phyloP scores from a whole-genome alignment of 1,140 invertebrate genomes.

The Drosophila insularis region DNA sequence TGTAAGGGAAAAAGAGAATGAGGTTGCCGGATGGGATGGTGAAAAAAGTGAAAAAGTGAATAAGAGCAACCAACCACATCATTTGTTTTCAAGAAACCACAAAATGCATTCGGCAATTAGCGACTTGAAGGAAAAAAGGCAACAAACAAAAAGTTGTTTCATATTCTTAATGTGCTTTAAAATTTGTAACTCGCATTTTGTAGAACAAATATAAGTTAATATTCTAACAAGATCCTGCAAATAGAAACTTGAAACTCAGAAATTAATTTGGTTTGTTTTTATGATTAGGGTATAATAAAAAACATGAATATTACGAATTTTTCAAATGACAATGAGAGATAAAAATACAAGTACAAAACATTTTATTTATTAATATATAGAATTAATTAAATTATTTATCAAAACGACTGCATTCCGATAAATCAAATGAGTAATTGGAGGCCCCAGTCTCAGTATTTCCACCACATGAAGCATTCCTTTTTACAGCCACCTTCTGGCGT shows the following conservation, averaged over 20 bases:
- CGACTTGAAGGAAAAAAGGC: neutral
- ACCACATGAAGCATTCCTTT: neutral
- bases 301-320: no score
- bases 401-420: slow-evolving; percentile 42
- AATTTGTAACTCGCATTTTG: no score
- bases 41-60: neutral
- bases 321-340: no score
- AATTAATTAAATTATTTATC: slow-evolving; percentile 64
- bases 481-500: neutral
- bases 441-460: neutral
- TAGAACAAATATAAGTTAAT: no score
- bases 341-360: neutral
- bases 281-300: no score
- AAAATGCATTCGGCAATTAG: slow-evolving; percentile 45
- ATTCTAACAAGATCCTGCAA: no score
- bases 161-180: no score
- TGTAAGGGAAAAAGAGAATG: neutral
- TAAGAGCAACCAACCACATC: slow-evolving; percentile 30
- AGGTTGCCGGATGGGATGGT: neutral
- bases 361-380: slow-evolving; percentile 22
- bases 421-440: slow-evolving; percentile 44
- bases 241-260: no score
- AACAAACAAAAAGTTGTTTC: neutral
- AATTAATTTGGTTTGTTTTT: no score
- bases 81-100: slow-evolving; percentile 35